These are phyloP conservation scores for Dasyornis broadbenti DNA, from an alignment of 2,113 vertebrate species.

Conservation along the genomic window DNA sequence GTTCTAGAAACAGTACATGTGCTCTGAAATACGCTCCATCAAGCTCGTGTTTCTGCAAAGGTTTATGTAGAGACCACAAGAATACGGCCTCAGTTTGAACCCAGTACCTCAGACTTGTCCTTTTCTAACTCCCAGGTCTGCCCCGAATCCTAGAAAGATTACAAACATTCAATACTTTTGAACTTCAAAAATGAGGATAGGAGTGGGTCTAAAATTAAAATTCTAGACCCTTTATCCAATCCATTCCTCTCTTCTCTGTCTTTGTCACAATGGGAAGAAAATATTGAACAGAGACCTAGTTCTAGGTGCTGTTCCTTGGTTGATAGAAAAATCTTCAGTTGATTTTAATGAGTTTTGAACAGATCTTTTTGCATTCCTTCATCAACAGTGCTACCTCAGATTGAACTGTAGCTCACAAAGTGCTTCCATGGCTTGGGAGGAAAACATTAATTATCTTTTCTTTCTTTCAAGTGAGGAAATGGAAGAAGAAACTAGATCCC, in stretches of 20 bases:
- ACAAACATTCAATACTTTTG: not conserved
- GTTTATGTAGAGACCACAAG: not conserved
- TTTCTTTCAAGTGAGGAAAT: slow-evolving; percentile 81
- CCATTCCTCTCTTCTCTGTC: not conserved
- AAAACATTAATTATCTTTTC: not conserved
- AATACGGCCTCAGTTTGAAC: not conserved
- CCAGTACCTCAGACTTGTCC: not conserved
- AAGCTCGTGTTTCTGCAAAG: not conserved
- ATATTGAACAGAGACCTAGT: not conserved
- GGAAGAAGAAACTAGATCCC: slow-evolving; percentile 80
- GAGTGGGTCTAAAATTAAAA: not conserved
- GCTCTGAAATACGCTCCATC: not conserved
- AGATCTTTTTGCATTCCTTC: not conserved
- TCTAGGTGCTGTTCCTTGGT: not conserved
- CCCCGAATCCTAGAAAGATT: not conserved
- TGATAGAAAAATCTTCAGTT: not conserved
- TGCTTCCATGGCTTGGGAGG: not conserved
- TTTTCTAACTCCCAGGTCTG: not conserved
- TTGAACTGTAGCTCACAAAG: not conserved
- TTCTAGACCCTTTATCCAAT: not conserved
- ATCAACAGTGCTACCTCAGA: not conserved
- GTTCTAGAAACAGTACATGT: not conserved
- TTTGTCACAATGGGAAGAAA: not conserved
- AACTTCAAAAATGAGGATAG: not conserved
- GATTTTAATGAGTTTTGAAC: not conserved